phyloP scores from a whole-genome alignment of 2,797 vertebrate species.

The Dicrostonyx torquatus region DNA sequence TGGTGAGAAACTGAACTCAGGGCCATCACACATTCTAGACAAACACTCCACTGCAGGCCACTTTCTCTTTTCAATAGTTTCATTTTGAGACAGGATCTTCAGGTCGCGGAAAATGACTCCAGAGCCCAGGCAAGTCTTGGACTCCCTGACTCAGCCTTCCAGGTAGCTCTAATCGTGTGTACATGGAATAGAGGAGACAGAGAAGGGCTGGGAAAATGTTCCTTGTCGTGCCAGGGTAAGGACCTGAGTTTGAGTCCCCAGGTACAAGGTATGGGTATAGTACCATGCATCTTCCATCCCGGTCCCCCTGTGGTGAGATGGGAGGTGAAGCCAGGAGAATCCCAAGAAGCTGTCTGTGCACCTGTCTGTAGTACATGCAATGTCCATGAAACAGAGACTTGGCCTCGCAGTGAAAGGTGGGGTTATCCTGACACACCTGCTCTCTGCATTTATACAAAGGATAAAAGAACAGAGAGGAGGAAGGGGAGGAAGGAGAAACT shows the following conservation, averaged over 20 bases:
- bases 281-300: no score
- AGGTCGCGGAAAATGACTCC: background rate
- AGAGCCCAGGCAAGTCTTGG: background rate
- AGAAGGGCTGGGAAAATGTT: background rate
- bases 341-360: background rate
- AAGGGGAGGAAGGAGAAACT: no score
- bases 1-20: background rate
- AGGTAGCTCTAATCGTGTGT: background rate
- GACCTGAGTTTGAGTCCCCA: no score
- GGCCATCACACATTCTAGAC: background rate
- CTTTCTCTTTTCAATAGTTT: background rate
- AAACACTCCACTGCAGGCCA: fast-evolving
- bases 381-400: background rate
- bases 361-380: no score
- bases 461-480: background rate
- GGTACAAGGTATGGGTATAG: background rate
- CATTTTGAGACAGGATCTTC: background rate
- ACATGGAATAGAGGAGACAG: background rate
- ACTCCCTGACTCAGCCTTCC: background rate
- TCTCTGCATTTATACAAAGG: background rate
- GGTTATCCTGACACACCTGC: background rate
- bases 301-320: background rate
- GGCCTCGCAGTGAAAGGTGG: background rate
- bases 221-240: background rate
- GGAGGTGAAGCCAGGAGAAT: background rate